Conservation (phyloP, 2,113 vertebrate species). For the Eulemur macaco region DNA sequence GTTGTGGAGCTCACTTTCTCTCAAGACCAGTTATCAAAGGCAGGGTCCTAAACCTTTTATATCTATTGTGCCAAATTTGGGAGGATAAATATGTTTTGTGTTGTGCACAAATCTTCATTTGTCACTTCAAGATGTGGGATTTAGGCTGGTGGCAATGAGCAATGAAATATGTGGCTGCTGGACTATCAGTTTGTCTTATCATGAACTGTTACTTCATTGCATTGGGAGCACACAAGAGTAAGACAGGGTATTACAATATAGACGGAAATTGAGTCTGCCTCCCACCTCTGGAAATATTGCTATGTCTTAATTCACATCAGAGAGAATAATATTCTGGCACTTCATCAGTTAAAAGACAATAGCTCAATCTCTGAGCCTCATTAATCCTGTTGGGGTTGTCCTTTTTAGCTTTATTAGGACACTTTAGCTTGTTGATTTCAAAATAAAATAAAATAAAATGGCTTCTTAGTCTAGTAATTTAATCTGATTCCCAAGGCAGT, state of each 20-base stretch:
- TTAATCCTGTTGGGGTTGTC: neutral
- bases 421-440: slow-evolving; percentile 2
- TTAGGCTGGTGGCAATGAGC: neutral
- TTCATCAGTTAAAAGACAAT: neutral
- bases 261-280: neutral
- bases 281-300: neutral
- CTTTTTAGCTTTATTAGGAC: neutral
- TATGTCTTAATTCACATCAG: neutral
- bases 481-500: neutral
- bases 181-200: neutral
- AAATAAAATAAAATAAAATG: slow-evolving; percentile 11
- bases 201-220: neutral
- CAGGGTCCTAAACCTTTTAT: neutral
- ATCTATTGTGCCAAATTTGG: neutral
- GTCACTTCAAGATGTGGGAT: neutral
- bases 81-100: neutral
- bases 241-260: neutral
- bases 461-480: neutral
- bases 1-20: neutral
- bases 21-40: neutral
- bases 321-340: neutral
- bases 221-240: neutral
- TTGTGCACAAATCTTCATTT: neutral
- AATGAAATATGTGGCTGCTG: neutral
- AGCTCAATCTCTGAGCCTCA: neutral